Evolutionary conservation across 53 echinoderm and acorn worm genomes (phyloP).

Genomic region (Paelopatides confundens): DNA sequence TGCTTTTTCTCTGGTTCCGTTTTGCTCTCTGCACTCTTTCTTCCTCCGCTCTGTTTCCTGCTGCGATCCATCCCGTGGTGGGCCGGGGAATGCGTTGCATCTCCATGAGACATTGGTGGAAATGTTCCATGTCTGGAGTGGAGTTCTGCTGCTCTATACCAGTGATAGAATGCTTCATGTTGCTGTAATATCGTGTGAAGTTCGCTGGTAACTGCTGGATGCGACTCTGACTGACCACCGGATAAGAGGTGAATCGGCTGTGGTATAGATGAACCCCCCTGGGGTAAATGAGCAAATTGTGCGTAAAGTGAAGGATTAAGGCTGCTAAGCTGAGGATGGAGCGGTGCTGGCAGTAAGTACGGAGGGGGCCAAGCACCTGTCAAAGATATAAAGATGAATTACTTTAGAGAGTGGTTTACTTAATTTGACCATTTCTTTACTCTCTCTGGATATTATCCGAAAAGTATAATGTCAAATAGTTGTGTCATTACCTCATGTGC

Average conservation of each 20-base stretch:
- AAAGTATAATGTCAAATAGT: no score
- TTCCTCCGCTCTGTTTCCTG: constrained; percentile 28
- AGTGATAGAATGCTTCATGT: constrained; percentile 6
- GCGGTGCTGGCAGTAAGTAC: constrained; percentile 37
- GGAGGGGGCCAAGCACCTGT: constrained; percentile 35
- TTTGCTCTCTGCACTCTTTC: constrained; percentile 25
- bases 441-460: no score
- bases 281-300: constrained; percentile 25
- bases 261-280: neutral
- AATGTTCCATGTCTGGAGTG: constrained; percentile 11
- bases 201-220: neutral
- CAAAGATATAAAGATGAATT: no score
- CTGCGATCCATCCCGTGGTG: constrained; percentile 10
- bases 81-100: neutral
- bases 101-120: neutral
- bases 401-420: no score
- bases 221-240: neutral
- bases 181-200: constrained; percentile 6
- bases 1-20: constrained; percentile 19
- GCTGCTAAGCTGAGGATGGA: constrained; percentile 25
- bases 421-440: no score
- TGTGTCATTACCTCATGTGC: no score
- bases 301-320: constrained; percentile 21
- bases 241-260: constrained; percentile 5
- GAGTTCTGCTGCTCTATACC: constrained; percentile 13